These are phyloP conservation scores for Pteronotus mesoamericanus DNA, from an alignment of 2,797 vertebrate genomes.

Conservation along the genomic window DNA sequence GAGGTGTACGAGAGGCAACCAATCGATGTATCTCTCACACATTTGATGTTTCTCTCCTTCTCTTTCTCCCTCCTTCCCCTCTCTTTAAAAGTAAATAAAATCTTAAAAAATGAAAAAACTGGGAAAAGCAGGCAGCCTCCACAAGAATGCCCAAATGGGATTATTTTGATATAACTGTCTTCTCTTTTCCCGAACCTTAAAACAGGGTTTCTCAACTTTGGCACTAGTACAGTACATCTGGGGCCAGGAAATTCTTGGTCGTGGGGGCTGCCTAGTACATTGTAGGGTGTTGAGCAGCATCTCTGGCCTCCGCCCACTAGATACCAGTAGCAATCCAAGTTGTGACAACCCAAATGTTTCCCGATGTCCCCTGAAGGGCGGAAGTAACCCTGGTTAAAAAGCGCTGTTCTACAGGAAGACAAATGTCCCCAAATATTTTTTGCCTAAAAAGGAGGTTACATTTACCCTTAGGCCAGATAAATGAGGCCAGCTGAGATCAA, in stretches of 20 bases:
- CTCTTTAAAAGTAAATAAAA: too few relatives aligned
- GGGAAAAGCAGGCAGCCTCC: background rate
- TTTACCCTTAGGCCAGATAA: background rate
- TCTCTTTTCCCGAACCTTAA: background rate
- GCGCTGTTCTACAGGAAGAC: background rate
- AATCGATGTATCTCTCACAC: too few relatives aligned
- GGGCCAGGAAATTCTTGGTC: background rate
- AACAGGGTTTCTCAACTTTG: background rate
- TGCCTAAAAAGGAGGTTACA: background rate
- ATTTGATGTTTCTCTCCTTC: too few relatives aligned
- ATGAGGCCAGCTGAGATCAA: background rate
- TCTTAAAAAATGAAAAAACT: background rate
- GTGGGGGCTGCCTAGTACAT: too few relatives aligned
- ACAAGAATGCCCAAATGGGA: background rate
- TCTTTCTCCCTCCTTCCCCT: too few relatives aligned
- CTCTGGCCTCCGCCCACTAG: background rate
- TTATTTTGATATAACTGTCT: background rate
- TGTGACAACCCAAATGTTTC: background rate
- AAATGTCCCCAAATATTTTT: background rate
- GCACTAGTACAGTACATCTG: background rate
- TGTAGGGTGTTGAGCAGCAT: accelerated
- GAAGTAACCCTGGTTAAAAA: background rate
- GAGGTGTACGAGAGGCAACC: too few relatives aligned
- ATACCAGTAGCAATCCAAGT: background rate
- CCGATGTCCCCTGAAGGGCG: background rate